Conservation (phyloP, 2,113 vertebrate genomes). For the Micromys minutus region DNA sequence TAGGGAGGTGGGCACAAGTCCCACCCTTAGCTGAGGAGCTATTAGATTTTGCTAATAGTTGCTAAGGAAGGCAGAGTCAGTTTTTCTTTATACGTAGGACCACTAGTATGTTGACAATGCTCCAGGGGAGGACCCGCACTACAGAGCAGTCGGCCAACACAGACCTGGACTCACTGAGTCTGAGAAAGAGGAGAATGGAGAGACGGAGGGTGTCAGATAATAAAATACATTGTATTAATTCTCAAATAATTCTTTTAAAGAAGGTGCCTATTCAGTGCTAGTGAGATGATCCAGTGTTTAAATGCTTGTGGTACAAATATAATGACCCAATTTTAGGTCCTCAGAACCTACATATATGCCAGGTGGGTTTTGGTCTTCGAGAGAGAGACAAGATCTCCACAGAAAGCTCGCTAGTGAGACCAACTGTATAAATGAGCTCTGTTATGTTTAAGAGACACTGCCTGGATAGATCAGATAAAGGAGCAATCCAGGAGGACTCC, state of each 20-base stretch:
- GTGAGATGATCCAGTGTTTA: background rate
- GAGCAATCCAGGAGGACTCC: background rate
- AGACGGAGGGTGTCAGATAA: background rate
- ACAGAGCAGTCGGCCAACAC: background rate
- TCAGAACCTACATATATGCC: background rate
- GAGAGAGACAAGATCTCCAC: background rate
- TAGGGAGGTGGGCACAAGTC: background rate
- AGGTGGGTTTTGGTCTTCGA: background rate
- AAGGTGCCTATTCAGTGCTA: background rate
- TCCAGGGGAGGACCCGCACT: background rate
- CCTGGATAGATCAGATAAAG: background rate
- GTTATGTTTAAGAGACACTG: background rate
- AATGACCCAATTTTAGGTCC: background rate
- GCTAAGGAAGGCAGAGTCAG: background rate
- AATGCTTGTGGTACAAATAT: background rate
- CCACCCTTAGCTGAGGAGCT: background rate
- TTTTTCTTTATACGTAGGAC: background rate
- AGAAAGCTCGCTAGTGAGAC: background rate
- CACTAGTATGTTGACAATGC: background rate
- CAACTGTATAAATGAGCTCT: background rate
- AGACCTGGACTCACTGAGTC: background rate
- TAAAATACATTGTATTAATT: background rate
- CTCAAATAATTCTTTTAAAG: background rate
- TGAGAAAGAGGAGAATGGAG: background rate
- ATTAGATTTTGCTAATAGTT: too few relatives aligned